Evolutionary conservation across 2,113 vertebrate genomes (phyloP), one percentile per base, ranked within the genome.

Genomic region (Setophaga petechia): DNA sequence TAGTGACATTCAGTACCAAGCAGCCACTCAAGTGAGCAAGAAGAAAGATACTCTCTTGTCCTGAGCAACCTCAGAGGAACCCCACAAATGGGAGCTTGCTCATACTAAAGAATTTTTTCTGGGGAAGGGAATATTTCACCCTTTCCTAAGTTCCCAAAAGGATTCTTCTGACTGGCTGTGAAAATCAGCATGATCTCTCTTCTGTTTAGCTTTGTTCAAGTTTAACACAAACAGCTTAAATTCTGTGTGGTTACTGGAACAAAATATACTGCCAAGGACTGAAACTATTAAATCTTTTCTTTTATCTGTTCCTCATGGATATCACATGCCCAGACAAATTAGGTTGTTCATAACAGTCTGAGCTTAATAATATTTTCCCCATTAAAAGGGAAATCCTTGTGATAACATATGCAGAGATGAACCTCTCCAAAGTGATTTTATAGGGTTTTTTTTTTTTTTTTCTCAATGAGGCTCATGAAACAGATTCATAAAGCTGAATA

Each of bases 251-350:
- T 96, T 96, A 78, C 89, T 96, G 94, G 91, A 97, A 95, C 23
- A 93, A 81, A 94, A 94, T 90, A 94, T 37, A 89, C 81, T 91
- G 88, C 86, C 81, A 90, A 92, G 47, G 72, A 92, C 35, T 95
- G 90, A 82, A 94, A 86, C 86, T 80, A 96, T 89, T 97, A 90
- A 94, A 93, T 81, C 51, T 96, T 88, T 87, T 67, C 55, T 96
- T 96, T 96, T 97, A 92, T 96, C 94, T 97, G 51, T 87, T 95
- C 94, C 93, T 96, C 89, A 93, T 93, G 90, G 91, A 94, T 94
- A 93, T 97, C 96, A 92, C 96, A 97, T 96, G 89, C 59, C 89
- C 87, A 95, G 92, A 84, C 73, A 87, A 97, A 96, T 93, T 93
- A 92, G 23, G 31, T 39, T 95, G 44, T 33, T 87, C 65, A 19